These are phyloP conservation scores for Lottia scabra DNA, from an alignment of 2,888 invertebrate genomes.

Conservation along the genomic window DNA sequence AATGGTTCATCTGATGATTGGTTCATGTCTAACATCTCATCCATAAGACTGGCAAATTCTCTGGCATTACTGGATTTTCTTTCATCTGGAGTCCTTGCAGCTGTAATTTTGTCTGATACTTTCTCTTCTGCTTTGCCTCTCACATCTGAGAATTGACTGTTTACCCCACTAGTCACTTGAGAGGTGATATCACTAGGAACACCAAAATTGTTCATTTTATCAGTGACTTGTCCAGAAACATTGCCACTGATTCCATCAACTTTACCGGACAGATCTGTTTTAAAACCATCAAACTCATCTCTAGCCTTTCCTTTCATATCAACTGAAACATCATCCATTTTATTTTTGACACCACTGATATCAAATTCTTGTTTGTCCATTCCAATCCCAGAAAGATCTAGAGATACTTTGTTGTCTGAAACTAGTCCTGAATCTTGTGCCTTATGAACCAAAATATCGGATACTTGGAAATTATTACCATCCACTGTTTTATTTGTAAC, in stretches of 20 bases:
- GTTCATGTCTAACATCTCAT: constrained; percentile 22
- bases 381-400: background rate
- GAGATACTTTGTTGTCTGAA: too few relatives aligned
- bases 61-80: constrained; percentile 11
- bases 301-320: background rate
- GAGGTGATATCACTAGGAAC: background rate
- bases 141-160: too few relatives aligned
- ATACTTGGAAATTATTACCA: background rate
- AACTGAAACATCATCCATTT: background rate
- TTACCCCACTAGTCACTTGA: background rate
- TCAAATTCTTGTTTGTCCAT: background rate
- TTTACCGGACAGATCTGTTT: background rate
- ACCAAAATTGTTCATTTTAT: too few relatives aligned
- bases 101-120: background rate
- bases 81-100: background rate
- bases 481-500: background rate
- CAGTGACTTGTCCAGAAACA: background rate
- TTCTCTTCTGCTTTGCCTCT: background rate
- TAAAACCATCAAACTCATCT: background rate
- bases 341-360: background rate
- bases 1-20: background rate
- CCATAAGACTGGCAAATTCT: constrained; percentile 26
- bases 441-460: background rate
- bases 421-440: background rate
- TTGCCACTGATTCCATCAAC: background rate